These are phyloP conservation scores for Acleris laterana DNA, from an alignment of 2,888 invertebrate species.

Conservation along the genomic window DNA sequence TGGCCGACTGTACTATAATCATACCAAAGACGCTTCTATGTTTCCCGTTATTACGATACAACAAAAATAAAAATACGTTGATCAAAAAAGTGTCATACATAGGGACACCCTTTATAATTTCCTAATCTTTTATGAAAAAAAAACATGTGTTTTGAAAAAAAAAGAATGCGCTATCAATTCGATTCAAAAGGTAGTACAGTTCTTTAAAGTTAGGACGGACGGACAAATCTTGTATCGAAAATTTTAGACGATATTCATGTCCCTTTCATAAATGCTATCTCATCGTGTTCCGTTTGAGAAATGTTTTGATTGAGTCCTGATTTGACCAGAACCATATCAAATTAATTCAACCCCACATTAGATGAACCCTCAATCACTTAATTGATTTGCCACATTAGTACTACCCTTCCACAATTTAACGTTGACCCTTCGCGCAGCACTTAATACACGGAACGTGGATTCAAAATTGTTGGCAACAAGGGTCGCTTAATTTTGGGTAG, in stretches of 20 bases:
- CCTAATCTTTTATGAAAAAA: too few relatives aligned
- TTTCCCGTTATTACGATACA: too few relatives aligned
- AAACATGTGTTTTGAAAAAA: too few relatives aligned
- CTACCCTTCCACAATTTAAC: conserved; percentile 38
- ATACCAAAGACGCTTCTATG: too few relatives aligned
- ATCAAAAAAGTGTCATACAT: too few relatives aligned
- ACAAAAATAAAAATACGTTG: too few relatives aligned
- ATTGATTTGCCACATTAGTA: conserved; percentile 72
- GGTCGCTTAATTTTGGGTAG: conserved; percentile 11
- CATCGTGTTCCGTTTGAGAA: conserved; percentile 9
- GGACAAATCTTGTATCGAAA: neutral
- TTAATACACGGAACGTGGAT: conserved; percentile 39
- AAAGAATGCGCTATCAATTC: too few relatives aligned
- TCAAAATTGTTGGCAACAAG: conserved; percentile 30
- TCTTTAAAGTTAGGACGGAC: too few relatives aligned
- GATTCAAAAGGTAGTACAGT: too few relatives aligned
- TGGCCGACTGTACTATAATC: too few relatives aligned
- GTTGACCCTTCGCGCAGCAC: conserved; percentile 19
- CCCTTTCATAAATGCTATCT: neutral
- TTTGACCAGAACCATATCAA: conserved; percentile 53
- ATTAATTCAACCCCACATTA: conserved; percentile 41
- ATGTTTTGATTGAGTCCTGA: conserved; percentile 37
- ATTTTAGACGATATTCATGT: neutral
- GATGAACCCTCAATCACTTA: conserved; percentile 64
- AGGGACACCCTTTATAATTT: too few relatives aligned